Evolutionary conservation across 2,888 invertebrate species (phyloP).

Genomic region (Dryobotodes eremita): DNA sequence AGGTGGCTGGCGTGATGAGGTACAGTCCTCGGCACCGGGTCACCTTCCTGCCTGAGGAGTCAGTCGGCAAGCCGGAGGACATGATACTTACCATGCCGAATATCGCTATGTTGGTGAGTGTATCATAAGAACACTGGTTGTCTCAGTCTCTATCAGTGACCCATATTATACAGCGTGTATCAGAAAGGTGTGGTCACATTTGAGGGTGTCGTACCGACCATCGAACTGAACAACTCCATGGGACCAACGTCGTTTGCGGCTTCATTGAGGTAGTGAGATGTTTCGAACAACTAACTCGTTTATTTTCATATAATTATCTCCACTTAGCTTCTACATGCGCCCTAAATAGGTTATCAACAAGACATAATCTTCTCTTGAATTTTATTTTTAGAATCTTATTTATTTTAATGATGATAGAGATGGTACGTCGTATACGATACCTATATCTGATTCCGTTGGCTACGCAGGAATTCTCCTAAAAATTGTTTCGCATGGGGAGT

Average conservation of each 20-base stretch:
- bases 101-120: conserved; percentile 93
- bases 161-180: background rate
- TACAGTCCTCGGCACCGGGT: conserved; percentile 91
- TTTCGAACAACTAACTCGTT: background rate
- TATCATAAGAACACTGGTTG: background rate
- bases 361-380: background rate
- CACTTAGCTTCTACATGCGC: background rate
- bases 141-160: background rate
- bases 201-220: background rate
- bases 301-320: background rate
- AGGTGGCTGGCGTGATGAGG: conserved; percentile 92
- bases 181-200: background rate
- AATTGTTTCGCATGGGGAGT: background rate
- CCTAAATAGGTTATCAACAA: background rate
- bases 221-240: background rate
- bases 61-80: conserved; percentile 91
- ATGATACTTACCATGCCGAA: conserved; percentile 93
- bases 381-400: background rate
- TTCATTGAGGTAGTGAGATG: background rate
- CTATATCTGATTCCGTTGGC: background rate
- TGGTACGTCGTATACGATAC: background rate
- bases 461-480: background rate
- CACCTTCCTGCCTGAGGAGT: conserved; percentile 91
- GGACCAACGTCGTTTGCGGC: background rate
- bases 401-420: background rate